Base-by-base conservation (phyloP, 2,888 invertebrate genomes). In the Opisthograptis luteolata region DNA sequence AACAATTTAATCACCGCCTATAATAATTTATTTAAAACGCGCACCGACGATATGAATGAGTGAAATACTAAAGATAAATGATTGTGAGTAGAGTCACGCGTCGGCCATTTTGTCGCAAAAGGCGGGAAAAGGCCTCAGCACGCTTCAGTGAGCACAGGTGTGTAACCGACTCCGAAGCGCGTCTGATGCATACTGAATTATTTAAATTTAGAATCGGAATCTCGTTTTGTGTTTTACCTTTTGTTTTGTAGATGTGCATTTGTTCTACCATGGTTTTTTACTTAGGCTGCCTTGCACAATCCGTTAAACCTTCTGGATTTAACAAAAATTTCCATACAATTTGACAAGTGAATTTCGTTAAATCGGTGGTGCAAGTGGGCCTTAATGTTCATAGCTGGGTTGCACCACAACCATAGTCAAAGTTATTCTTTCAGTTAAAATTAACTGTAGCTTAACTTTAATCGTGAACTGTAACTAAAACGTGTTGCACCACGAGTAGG, bases 61-160 rank as follows among this genome's bases (percentile, higher is more conserved):
- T 66, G 70, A 74, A 63, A 62, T 68, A 67, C 64, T 64, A 69
- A 25, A 64, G 62, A 60, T 54, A 63, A 62, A 66, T 73, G 61
- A 66, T 74, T 62, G 62, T 47, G 31, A 76, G 70, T 75, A 60
- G 58, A 68, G 81, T 81, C 86, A 85, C 86, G 87, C 76, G 79
- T 72, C 86, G 72, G 84, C 87, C 86, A 87, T 87, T 87, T 86
- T 83, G 86, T 79, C 73, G 70, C 66, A 69, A 80, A 74, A 80
- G 68, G 76, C 79, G 83, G 81, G 81, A 80, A 81, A 80, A 81
- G 76, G 78, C 76, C 73, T 59, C 61, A 60, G 53, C 40, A 66
- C 80, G 79, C 76, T 76, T 68, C 66, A 70, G 62, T 66, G 81
- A 70, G 65, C 73, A 69, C 82, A 79, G 81, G 80, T 80, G 79